Evolutionary conservation across 2,113 vertebrate species (phyloP).

Genomic region (Cyanoliseus patagonus): DNA sequence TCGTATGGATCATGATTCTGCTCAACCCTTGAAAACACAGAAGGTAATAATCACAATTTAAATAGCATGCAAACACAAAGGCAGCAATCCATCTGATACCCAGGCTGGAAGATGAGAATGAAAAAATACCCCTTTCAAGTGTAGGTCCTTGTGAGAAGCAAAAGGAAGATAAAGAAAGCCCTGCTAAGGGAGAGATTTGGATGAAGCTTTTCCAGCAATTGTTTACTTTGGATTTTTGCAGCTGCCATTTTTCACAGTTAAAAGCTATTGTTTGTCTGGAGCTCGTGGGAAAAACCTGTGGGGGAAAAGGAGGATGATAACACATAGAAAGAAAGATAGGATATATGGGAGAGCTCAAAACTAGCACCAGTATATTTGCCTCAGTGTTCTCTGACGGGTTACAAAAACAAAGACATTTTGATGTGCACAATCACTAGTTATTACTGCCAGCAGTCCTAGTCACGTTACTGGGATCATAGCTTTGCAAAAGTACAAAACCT

Average conservation of each 20-base stretch:
- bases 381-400: background rate
- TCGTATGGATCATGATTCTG: background rate
- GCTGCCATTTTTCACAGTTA: conserved; percentile 41
- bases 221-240: conserved; percentile 50
- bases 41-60: conserved; percentile 6
- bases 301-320: background rate
- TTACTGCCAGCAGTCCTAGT: background rate
- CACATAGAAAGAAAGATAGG: background rate
- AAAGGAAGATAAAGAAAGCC: conserved; percentile 27
- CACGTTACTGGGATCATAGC: background rate
- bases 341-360: background rate
- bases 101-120: background rate
- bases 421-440: background rate
- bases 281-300: conserved; percentile 6
- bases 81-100: conserved; percentile 8
- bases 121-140: conserved; percentile 30
- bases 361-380: background rate
- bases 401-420: conserved; percentile 13
- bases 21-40: background rate
- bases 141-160: background rate
- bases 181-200: conserved; percentile 26
- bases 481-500: background rate
- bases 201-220: conserved; percentile 37
- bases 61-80: conserved; percentile 2
- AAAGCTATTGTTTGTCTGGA: conserved; percentile 16